Conservation (phyloP, 2,888 invertebrate species). For the Euproctis similis region DNA sequence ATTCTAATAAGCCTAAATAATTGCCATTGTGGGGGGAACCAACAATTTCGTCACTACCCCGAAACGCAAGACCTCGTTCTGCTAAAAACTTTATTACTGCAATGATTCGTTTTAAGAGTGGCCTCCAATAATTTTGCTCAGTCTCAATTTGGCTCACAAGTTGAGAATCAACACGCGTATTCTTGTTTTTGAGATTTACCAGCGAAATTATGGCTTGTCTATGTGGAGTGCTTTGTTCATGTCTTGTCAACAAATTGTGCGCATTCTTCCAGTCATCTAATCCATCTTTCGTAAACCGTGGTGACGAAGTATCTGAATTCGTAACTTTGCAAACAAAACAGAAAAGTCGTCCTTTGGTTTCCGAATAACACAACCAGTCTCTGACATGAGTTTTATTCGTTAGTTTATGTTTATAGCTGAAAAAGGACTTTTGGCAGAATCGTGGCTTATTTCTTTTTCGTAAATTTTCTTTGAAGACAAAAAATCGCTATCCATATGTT, state of each 20-base stretch:
- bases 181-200: neutral
- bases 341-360: neutral
- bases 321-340: neutral
- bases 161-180: neutral
- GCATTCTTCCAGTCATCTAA: neutral
- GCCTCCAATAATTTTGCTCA: neutral
- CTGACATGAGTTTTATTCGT: neutral
- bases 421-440: too few species aligned
- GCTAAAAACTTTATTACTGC: neutral
- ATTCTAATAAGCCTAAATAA: constrained; percentile 2
- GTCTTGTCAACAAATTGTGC: neutral
- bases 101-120: constrained; percentile 1
- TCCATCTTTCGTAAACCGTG: neutral
- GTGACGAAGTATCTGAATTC: neutral
- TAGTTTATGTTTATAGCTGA: too few species aligned
- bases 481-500: too few species aligned
- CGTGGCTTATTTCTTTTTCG: too few species aligned
- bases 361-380: constrained; percentile 1
- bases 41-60: constrained; percentile 1
- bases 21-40: constrained; percentile 4
- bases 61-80: constrained; percentile 1
- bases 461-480: too few species aligned
- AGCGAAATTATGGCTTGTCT: neutral
- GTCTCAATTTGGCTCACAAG: neutral
- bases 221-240: neutral